Evolutionary conservation across 2,113 vertebrate species (phyloP), one percentile per base, ranked within the genome.

Genomic region (Phaethornis superciliosus): DNA sequence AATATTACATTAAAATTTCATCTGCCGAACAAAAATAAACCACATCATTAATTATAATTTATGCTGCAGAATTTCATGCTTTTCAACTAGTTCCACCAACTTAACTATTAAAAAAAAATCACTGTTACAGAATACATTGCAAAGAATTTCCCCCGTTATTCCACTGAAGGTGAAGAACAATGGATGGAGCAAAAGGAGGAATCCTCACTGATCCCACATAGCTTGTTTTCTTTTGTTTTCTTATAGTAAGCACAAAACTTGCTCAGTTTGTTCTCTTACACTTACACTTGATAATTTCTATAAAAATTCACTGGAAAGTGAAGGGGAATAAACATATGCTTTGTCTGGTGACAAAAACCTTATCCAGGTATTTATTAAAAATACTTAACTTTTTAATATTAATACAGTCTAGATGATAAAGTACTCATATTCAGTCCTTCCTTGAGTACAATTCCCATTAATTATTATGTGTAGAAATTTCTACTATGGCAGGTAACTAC

Each of bases 1-100:
- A 86, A 93, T 46, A 64, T 81, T 90, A 60, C 69, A 92, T 95
- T 92, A 95, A 93, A 90, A 94, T 96, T 95, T 81, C 91, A 96
- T 10, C 83, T 81, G 88, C 62, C 80, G 84, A 85, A 89, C 58
- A 92, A 94, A 94, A 92, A 94, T 84, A 94, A 95, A 65, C 51
- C 67, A 47, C 54, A 80, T 93, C 82, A 33, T 87, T 82, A 87
- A 94, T 88, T 81, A 75, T 93, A 95, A 96, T 94, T 88, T 95
- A 94, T 95, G 81, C 42, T 4, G 56, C 56, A 88, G 64, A 82
- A 92, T 88, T 96, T 94, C 71, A 87, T 93, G 89, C 64, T 95
- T 93, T 94, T 85, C 60, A 80, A 40, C 71, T 85, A 91, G 71
- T 81, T 90, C 47, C 77, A 71, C 0, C 9, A 76, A 67, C 55